These are phyloP conservation scores for Parotia lawesii DNA, from an alignment of 2,113 vertebrate genomes.

Conservation along the genomic window DNA sequence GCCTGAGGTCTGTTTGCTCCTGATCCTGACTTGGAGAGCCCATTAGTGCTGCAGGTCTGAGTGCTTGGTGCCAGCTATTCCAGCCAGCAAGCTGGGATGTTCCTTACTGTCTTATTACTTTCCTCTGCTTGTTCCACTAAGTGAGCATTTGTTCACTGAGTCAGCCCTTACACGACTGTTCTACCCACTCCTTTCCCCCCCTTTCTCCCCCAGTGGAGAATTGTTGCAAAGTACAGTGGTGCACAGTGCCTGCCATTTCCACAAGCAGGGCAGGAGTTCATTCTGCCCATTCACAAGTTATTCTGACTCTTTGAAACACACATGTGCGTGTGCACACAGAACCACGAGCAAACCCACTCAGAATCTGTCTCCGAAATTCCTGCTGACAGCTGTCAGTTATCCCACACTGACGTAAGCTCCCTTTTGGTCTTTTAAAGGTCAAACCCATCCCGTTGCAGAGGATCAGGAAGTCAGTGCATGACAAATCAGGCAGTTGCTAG, in stretches of 20 bases:
- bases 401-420: neutral
- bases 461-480: neutral
- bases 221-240: neutral
- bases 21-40: neutral
- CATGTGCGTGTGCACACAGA: neutral
- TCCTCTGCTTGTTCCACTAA: slow-evolving; percentile 3
- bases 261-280: neutral
- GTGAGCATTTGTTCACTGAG: slow-evolving; percentile 4
- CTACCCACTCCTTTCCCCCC: neutral
- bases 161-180: neutral
- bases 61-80: neutral
- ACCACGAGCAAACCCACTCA: neutral
- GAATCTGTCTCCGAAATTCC: neutral
- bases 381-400: neutral
- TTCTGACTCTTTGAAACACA: neutral
- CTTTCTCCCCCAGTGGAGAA: neutral
- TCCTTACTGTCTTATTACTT: neutral
- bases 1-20: neutral
- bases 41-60: neutral
- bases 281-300: neutral
- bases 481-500: neutral
- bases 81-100: neutral
- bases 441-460: neutral
- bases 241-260: neutral
- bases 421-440: neutral